phyloP scores from a whole-genome alignment of 2,888 invertebrate species.

The Eristalis tenax region DNA sequence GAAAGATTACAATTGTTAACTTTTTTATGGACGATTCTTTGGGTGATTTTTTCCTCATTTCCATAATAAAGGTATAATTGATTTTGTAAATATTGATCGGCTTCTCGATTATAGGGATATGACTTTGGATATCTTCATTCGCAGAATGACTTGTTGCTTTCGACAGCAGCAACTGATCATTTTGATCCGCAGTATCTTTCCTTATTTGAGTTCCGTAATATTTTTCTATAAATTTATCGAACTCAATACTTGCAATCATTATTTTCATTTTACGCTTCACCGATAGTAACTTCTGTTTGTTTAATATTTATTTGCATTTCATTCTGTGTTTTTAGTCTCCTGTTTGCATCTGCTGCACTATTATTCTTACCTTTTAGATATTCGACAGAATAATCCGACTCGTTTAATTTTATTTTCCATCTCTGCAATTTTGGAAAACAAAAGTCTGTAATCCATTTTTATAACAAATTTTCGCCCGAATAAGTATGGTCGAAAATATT shows the following conservation, averaged over 20 bases:
- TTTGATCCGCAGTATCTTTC: constrained; percentile 1
- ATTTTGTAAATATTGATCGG: constrained; percentile 22
- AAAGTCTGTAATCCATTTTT: background rate
- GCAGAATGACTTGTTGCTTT: constrained; percentile 14
- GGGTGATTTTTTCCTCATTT: background rate
- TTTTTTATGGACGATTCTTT: too few relatives aligned
- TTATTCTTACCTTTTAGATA: too few relatives aligned
- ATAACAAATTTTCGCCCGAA: background rate
- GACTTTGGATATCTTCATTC: background rate
- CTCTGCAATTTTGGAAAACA: too few relatives aligned
- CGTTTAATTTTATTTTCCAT: constrained; percentile 5
- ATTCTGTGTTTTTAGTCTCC: constrained; percentile 1
- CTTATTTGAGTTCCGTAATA: constrained; percentile 2
- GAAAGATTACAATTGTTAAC: too few relatives aligned
- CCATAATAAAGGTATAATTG: constrained; percentile 17
- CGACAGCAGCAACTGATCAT: background rate
- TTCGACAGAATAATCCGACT: too few relatives aligned
- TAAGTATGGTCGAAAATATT: background rate
- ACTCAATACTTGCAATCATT: constrained; percentile 5
- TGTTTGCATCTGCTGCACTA: too few relatives aligned
- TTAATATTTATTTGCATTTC: constrained; percentile 7
- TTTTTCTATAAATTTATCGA: constrained; percentile 15
- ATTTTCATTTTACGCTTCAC: background rate
- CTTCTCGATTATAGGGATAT: constrained; percentile 7
- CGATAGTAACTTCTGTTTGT: background rate